Conservation (phyloP, 2,888 invertebrate species). For the Drosophila neotestacea region DNA sequence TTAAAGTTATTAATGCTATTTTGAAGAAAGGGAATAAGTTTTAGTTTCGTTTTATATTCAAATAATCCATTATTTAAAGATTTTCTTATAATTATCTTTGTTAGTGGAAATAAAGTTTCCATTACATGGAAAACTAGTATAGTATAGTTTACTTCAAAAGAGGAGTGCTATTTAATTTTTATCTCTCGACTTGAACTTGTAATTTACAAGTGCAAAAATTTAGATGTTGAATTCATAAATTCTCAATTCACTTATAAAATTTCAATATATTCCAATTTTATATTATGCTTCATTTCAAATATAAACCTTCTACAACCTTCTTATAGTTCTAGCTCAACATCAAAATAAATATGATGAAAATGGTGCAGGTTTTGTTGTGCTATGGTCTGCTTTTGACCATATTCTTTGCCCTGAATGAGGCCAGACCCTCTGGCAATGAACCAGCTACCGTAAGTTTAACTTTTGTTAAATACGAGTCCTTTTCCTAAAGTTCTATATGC, state of each 20-base stretch:
- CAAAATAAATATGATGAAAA: slow-evolving; percentile 67
- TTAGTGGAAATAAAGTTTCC: too few relatives aligned
- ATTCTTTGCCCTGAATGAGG: slow-evolving; percentile 61
- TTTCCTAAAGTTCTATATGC: neutral
- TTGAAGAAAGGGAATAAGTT: neutral
- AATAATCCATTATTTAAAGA: too few relatives aligned
- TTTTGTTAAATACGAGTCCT: slow-evolving; percentile 23
- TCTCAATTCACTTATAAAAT: neutral
- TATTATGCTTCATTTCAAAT: neutral
- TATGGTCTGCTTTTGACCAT: slow-evolving; percentile 63
- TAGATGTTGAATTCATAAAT: neutral
- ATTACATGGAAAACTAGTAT: too few relatives aligned
- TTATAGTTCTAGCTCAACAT: slow-evolving; percentile 26
- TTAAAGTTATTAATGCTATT: neutral
- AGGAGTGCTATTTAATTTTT: too few relatives aligned
- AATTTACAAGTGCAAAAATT: too few relatives aligned
- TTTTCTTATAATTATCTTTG: too few relatives aligned
- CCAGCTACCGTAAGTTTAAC: slow-evolving; percentile 67
- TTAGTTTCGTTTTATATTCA: neutral
- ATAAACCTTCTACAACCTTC: neutral
- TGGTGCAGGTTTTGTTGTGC: slow-evolving; percentile 66
- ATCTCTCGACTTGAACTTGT: too few relatives aligned
- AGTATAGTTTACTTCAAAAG: too few relatives aligned
- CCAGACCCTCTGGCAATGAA: slow-evolving; percentile 72
- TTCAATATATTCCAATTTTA: neutral